Evolutionary conservation across 1,140 invertebrate species (phyloP), one percentile per base, ranked within the genome.

Genomic region (Drosophila obscura): DNA sequence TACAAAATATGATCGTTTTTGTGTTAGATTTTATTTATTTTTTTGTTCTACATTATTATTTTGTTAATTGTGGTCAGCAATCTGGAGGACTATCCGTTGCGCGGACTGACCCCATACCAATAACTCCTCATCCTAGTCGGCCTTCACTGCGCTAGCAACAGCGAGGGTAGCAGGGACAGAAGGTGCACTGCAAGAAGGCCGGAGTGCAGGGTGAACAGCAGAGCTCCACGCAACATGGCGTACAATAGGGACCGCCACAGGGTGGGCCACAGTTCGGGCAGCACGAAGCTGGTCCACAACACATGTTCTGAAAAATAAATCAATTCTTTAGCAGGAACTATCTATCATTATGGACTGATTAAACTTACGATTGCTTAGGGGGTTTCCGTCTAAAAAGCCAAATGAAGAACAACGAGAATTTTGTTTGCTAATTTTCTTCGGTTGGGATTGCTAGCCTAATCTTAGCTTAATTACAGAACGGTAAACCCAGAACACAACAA

Each of bases 191-290:
- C 43, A 85, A 50, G 44, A 81, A 85, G 2, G 81, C 82, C 1
- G 81, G 81, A 7, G 81, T 85, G 31, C 78, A 85, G 0, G 81
- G 81, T 9, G 28, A 39, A 15, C 52, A 45, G 51, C 82, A 87
- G 9, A 87, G 49, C 43, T 85, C 82, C 11, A 85, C 69, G 22
- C 81, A 87, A 39, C 81, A 85, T 16, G 16, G 9, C 11, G 35
- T 39, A 13, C 4, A 39, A 5, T 62, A 77, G 39, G 65, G 46
- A 4, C 45, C 67, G 22, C 73, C 46, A 4, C 77, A 72, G 0
- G 81, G 81, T 13, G 66, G 68, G 26, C 77, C 75, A 48, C 81
- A 81, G 13, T 41, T 68, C 9, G 81, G 62, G 46, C 82, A 80
- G 48, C 65, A 71, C 15, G 50, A 59, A 49, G 75, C 65, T 2